Evolutionary conservation across 2,113 vertebrate species (phyloP).

Genomic region (Cephalopterus ornatus): DNA sequence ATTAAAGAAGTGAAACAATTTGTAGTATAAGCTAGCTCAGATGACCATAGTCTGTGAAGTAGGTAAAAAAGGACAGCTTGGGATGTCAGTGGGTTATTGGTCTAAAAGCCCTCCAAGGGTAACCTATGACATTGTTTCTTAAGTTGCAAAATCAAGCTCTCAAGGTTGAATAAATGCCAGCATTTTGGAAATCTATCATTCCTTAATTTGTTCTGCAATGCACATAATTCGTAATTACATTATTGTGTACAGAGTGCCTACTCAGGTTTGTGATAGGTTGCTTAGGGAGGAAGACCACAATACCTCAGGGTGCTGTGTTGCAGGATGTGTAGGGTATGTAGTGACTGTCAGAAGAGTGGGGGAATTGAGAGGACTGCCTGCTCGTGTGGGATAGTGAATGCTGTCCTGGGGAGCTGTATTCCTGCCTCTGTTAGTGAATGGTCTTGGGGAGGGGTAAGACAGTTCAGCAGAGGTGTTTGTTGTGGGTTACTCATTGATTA

Average conservation of each 20-base stretch:
- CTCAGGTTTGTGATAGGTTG: not conserved
- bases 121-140: not conserved
- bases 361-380: not conserved
- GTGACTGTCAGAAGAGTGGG: not conserved
- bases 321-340: not conserved
- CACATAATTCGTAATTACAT: not conserved
- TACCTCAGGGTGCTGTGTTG: not conserved
- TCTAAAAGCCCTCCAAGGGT: not conserved
- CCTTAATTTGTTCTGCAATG: not conserved
- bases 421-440: not conserved
- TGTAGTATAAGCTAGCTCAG: not conserved
- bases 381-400: not conserved
- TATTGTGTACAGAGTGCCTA: not conserved
- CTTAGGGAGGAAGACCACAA: not conserved
- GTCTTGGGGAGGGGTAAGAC: not conserved
- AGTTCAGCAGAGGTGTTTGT: not conserved
- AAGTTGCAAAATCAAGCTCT: not conserved
- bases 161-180: not conserved
- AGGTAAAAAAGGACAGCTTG: not conserved
- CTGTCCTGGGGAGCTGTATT: not conserved
- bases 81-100: not conserved
- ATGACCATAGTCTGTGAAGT: not conserved
- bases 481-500: accelerated
- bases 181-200: not conserved
- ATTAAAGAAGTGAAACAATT: not conserved